These are phyloP conservation scores for Amblyopsis hoosieri DNA, from an alignment of 2,797 vertebrate species.

Conservation along the genomic window DNA sequence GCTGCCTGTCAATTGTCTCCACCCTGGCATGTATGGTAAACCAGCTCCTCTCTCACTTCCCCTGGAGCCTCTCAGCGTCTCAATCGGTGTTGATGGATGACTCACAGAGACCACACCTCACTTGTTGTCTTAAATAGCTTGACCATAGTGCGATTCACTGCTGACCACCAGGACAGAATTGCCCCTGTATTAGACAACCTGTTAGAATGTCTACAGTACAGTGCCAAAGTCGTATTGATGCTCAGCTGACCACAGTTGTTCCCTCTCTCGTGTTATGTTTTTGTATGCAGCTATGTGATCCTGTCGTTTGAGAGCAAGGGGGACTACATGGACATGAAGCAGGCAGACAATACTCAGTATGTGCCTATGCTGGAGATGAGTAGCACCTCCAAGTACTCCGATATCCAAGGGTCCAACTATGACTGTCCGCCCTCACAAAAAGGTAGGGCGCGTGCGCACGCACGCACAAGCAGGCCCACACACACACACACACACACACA, in stretches of 20 bases:
- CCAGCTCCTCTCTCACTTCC: slow-evolving; percentile 12
- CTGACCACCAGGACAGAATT: slow-evolving; percentile 40
- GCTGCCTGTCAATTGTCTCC: slow-evolving; percentile 64
- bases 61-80: slow-evolving; percentile 21
- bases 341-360: slow-evolving; percentile 92
- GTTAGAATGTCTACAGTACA: background rate
- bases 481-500: no score
- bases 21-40: slow-evolving; percentile 34
- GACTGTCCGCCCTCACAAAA: slow-evolving; percentile 93
- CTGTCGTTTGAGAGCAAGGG: slow-evolving; percentile 95
- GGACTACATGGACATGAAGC: slow-evolving; percentile 99
- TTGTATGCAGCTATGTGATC: slow-evolving; percentile 89
- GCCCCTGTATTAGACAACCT: slow-evolving; percentile 34
- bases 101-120: slow-evolving; percentile 66
- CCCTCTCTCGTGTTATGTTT: slow-evolving; percentile 16
- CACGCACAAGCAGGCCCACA: slow-evolving; percentile 51
- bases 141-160: slow-evolving; percentile 63
- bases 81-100: slow-evolving; percentile 61
- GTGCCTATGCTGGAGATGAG: slow-evolving; percentile 97
- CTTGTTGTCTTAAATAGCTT: slow-evolving; percentile 8
- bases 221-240: background rate
- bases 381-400: slow-evolving; percentile 89
- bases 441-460: slow-evolving; percentile 49
- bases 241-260: background rate
- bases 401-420: slow-evolving; percentile 89